Conservation (phyloP, 2,888 invertebrate genomes). For the Agonopterix subpropinquella region DNA sequence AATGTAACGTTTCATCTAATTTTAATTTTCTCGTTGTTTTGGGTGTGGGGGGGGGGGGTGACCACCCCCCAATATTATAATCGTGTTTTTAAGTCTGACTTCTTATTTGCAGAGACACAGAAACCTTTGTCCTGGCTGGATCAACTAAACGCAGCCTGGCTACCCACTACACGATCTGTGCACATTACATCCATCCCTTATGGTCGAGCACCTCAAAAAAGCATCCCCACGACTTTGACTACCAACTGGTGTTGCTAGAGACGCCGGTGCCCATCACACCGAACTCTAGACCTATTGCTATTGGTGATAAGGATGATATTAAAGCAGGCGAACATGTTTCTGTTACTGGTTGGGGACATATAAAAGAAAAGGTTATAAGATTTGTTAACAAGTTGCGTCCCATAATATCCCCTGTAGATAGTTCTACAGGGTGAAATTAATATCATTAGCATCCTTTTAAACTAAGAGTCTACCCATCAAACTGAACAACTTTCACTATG, state of each 20-base stretch:
- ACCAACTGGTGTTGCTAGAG: slow-evolving; percentile 54
- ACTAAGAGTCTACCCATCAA: no score
- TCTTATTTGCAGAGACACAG: slow-evolving; percentile 32
- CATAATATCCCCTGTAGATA: no score
- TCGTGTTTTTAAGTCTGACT: background rate
- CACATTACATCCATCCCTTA: slow-evolving; percentile 51
- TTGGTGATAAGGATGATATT: slow-evolving; percentile 38
- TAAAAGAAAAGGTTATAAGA: slow-evolving; percentile 32
- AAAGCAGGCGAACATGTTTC: slow-evolving; percentile 29
- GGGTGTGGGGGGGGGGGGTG: no score
- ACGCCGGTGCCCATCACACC: slow-evolving; percentile 40
- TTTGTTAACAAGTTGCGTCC: no score
- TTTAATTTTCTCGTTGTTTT: no score
- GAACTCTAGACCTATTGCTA: slow-evolving; percentile 46
- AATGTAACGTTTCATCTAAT: no score
- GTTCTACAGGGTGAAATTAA: no score
- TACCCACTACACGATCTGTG: slow-evolving; percentile 39
- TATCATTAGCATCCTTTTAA: no score
- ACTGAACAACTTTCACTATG: no score
- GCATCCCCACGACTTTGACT: slow-evolving; percentile 54
- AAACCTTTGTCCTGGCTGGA: slow-evolving; percentile 43
- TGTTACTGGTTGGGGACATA: slow-evolving; percentile 61
- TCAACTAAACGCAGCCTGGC: slow-evolving; percentile 39
- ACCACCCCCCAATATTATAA: no score
- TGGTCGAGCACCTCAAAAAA: slow-evolving; percentile 32